These are phyloP conservation scores for Philypnodon macrostomus DNA, from an alignment of 2,797 vertebrate species.

Conservation along the genomic window DNA sequence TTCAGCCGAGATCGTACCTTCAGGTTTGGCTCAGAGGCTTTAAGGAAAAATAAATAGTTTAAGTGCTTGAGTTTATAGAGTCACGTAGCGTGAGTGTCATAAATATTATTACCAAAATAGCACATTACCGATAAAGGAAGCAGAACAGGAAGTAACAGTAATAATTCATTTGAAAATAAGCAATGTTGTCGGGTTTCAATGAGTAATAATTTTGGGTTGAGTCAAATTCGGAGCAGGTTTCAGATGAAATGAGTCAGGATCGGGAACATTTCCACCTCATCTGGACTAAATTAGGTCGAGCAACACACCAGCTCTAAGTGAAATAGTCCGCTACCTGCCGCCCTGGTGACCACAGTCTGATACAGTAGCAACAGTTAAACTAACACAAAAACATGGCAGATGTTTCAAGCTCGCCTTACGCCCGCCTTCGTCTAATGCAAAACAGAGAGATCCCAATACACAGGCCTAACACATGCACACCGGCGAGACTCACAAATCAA, in stretches of 20 bases:
- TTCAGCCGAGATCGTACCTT: slow-evolving; percentile 92
- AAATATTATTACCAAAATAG: slow-evolving; percentile 31
- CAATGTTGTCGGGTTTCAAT: slow-evolving; percentile 36
- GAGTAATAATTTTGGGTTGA: slow-evolving; percentile 44
- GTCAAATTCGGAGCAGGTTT: slow-evolving; percentile 51
- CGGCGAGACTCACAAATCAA: slow-evolving; percentile 39
- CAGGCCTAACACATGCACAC: slow-evolving; percentile 21
- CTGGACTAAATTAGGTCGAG: slow-evolving; percentile 76
- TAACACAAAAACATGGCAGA: slow-evolving; percentile 76
- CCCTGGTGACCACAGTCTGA: slow-evolving; percentile 74
- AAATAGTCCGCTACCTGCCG: slow-evolving; percentile 75
- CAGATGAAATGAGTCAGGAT: slow-evolving; percentile 66
- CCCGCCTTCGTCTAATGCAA: slow-evolving; percentile 61
- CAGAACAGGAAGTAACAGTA: slow-evolving; percentile 21
- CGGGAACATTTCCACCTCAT: slow-evolving; percentile 74
- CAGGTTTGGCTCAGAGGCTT: slow-evolving; percentile 86
- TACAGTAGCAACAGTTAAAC: slow-evolving; percentile 80
- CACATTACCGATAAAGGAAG: slow-evolving; percentile 25
- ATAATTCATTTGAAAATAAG: slow-evolving; percentile 30
- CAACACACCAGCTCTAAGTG: slow-evolving; percentile 68
- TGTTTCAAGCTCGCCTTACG: slow-evolving; percentile 58
- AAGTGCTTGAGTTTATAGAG: background rate
- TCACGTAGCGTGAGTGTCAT: slow-evolving; percentile 12
- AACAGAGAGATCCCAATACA: slow-evolving; percentile 64
- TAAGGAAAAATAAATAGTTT: slow-evolving; percentile 15